Conservation (phyloP, 92 coral and sea anemone genomes). For the Plumapathes pennacea region DNA sequence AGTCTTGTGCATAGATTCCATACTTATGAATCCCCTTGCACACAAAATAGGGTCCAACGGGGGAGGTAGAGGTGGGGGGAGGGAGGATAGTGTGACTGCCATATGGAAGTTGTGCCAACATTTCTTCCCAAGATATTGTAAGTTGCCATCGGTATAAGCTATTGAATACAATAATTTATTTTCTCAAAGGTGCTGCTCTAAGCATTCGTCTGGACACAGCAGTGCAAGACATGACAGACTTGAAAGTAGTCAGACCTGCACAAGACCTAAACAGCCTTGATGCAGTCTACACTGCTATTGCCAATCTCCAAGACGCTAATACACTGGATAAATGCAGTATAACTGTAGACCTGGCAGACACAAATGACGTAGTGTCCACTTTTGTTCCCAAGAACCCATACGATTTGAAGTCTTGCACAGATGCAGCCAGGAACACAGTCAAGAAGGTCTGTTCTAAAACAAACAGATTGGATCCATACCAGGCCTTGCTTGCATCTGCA, state of each 20-base stretch:
- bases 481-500: conserved; percentile 67
- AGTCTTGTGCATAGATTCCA: no score
- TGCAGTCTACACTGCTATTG: conserved; percentile 35
- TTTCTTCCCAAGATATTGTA: background rate
- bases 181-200: conserved; percentile 52
- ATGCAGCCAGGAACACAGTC: conserved; percentile 55
- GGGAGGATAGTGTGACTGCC: no score
- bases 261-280: conserved; percentile 47
- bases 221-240: conserved; percentile 52
- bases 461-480: conserved; percentile 40
- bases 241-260: conserved; percentile 25
- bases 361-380: conserved; percentile 69
- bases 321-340: conserved; percentile 46
- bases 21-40: no score
- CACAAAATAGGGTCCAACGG: no score
- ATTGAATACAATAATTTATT: background rate
- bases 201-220: conserved; percentile 75
- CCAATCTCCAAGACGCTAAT: conserved; percentile 34
- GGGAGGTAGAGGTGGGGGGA: no score
- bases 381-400: conserved; percentile 45
- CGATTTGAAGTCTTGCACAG: conserved; percentile 39
- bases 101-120: no score
- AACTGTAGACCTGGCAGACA: conserved; percentile 71
- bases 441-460: conserved; percentile 52
- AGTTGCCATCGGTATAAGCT: background rate